Evolutionary conservation across 2,113 vertebrate genomes (phyloP).

Genomic region (Myrmecobius fasciatus): DNA sequence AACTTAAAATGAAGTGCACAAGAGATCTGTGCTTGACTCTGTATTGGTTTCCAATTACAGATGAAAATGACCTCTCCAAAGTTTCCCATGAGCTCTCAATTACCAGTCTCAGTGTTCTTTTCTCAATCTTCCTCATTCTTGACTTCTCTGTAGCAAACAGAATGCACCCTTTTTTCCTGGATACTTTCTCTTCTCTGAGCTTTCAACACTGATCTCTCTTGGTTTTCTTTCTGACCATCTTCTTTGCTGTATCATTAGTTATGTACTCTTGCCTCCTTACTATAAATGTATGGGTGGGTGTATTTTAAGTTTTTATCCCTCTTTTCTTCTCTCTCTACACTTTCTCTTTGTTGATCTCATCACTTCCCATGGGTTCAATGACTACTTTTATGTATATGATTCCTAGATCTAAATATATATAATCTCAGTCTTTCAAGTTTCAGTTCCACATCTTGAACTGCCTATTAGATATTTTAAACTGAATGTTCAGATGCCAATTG

Average conservation of each 20-base stretch:
- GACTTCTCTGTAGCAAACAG: neutral
- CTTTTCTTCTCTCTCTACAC: neutral
- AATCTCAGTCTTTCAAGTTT: neutral
- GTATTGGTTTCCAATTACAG: neutral
- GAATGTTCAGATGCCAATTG: neutral
- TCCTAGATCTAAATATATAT: neutral
- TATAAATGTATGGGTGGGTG: neutral
- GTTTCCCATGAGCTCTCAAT: neutral
- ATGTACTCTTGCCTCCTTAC: neutral
- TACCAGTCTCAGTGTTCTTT: neutral
- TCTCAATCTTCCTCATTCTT: neutral
- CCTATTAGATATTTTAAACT: neutral
- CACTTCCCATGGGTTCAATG: neutral
- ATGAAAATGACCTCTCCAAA: neutral
- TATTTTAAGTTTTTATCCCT: neutral
- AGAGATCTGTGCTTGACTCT: neutral
- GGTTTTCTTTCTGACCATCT: neutral
- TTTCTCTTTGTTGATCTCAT: neutral
- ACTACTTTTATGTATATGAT: neutral
- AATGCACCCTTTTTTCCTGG: neutral
- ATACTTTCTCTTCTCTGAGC: neutral
- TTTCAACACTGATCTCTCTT: neutral
- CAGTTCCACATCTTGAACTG: neutral
- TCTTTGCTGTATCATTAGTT: neutral
- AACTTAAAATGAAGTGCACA: neutral